These are phyloP conservation scores for Andricus quercusramuli DNA, from an alignment of 2,888 invertebrate species.

Conservation along the genomic window DNA sequence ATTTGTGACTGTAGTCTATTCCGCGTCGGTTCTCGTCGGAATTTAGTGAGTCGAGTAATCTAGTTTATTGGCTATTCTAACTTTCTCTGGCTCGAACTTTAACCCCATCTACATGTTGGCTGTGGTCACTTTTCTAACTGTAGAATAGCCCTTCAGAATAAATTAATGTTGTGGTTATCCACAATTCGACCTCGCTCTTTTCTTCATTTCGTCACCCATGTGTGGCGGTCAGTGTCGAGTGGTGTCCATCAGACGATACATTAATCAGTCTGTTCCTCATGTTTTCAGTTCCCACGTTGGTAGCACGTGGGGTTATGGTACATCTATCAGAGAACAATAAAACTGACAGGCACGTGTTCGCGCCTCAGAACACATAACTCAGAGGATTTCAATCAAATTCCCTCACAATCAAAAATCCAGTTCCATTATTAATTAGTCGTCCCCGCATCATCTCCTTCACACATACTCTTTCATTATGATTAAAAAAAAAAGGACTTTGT, in stretches of 20 bases:
- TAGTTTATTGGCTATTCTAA: constrained; percentile 7
- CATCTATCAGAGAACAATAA: constrained; percentile 40
- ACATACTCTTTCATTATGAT: not conserved
- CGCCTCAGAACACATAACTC: not conserved
- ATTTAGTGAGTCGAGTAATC: not conserved
- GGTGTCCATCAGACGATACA: constrained; percentile 61
- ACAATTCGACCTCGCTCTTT: constrained; percentile 52
- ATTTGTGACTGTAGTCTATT: not conserved
- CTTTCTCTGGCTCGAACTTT: not conserved
- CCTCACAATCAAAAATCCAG: not conserved
- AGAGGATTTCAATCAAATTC: constrained; percentile 21
- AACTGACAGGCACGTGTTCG: constrained; percentile 37
- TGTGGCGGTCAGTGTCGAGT: constrained; percentile 54
- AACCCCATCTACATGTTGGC: not conserved
- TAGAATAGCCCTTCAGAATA: constrained; percentile 58
- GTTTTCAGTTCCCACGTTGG: constrained; percentile 32
- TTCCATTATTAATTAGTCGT: not conserved
- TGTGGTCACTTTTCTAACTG: constrained; percentile 28
- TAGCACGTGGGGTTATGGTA: constrained; percentile 1
- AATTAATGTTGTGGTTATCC: constrained; percentile 59
- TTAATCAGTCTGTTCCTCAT: constrained; percentile 62
- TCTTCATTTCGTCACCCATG: constrained; percentile 56
- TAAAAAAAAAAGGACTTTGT: not conserved
- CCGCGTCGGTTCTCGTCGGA: not conserved
- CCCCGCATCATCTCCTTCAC: too few relatives aligned